phyloP scores from a whole-genome alignment of 2,113 vertebrate genomes.

The Hystrix brachyura region DNA sequence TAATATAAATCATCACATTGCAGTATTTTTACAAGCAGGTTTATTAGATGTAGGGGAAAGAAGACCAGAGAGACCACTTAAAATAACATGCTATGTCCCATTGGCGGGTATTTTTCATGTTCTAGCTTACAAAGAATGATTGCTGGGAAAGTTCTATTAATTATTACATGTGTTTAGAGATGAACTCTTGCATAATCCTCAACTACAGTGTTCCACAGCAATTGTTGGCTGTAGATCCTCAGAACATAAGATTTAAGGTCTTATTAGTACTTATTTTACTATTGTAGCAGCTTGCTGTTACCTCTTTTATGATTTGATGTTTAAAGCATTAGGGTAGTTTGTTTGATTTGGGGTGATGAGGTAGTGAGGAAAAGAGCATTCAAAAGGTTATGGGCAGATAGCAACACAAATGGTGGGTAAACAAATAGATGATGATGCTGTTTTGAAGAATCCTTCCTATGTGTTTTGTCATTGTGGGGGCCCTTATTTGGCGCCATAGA shows the following conservation, averaged over 20 bases:
- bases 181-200: neutral
- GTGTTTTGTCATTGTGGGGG: neutral
- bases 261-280: slow-evolving; percentile 1
- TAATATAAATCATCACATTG: neutral
- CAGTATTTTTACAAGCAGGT: neutral
- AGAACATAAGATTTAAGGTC: neutral
- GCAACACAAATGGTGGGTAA: neutral
- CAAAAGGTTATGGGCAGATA: neutral
- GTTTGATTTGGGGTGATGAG: neutral
- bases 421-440: neutral
- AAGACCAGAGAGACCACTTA: neutral
- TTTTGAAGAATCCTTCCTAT: neutral
- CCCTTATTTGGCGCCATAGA: neutral
- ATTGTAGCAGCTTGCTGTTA: neutral
- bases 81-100: neutral
- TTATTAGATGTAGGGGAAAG: neutral
- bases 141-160: neutral
- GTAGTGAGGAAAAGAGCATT: neutral
- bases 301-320: neutral
- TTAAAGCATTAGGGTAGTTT: neutral
- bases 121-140: neutral
- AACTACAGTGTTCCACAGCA: neutral
- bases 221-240: neutral
- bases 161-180: neutral
- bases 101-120: neutral